Conservation (phyloP, 2,797 vertebrate genomes). For the Harpagifer antarcticus region DNA sequence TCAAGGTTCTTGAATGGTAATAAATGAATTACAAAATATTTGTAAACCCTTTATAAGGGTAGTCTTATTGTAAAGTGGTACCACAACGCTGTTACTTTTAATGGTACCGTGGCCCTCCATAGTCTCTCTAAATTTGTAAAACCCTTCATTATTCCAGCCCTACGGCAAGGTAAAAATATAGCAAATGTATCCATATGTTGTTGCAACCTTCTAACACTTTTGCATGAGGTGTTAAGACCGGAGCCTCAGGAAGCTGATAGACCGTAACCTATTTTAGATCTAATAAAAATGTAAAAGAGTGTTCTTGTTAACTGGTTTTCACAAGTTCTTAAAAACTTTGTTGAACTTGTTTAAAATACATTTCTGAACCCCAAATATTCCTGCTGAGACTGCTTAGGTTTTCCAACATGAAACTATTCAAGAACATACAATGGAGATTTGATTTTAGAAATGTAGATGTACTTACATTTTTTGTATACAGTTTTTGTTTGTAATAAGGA, state of each 20-base stretch:
- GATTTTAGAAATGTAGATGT: not conserved
- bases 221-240: conserved; percentile 7
- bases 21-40: too few species aligned
- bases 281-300: conserved; percentile 18
- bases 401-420: not conserved
- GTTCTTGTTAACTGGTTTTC: conserved; percentile 15
- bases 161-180: conserved; percentile 18
- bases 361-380: conserved; percentile 6
- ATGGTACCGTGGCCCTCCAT: not conserved
- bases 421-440: not conserved
- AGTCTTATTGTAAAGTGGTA: too few species aligned
- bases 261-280: conserved; percentile 25
- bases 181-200: conserved; percentile 19
- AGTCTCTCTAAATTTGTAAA: not conserved
- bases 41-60: too few species aligned
- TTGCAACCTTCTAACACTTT: conserved; percentile 17
- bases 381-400: not conserved
- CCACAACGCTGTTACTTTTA: not conserved
- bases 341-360: not conserved
- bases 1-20: too few species aligned
- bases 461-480: too few species aligned
- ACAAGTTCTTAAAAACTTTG: conserved; percentile 2
- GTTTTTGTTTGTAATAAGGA: not conserved
- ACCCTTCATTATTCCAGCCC: conserved; percentile 1
- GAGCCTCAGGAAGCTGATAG: conserved; percentile 10